Conservation (phyloP, 2,888 invertebrate genomes). For the Eurytoma californica region DNA sequence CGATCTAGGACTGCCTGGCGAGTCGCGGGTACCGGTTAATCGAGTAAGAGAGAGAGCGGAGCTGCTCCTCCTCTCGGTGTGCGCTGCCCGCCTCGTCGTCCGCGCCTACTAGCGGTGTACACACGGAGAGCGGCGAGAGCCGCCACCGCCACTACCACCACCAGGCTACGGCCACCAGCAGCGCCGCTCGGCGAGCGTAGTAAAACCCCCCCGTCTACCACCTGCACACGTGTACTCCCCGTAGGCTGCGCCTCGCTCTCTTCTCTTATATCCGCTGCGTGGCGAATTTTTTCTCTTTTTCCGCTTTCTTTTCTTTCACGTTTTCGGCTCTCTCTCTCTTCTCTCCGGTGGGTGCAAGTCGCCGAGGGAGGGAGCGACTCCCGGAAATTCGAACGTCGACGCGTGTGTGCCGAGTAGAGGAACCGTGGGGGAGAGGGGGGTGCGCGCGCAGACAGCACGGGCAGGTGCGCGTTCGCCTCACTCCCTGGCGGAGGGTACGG, state of each 20-base stretch:
- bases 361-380: too few species aligned
- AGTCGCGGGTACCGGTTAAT: neutral
- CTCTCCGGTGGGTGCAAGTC: too few species aligned
- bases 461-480: neutral
- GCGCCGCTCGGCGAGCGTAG: too few species aligned
- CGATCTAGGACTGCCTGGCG: neutral
- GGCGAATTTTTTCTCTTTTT: too few species aligned
- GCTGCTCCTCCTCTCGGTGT: neutral
- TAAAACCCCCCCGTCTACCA: too few species aligned
- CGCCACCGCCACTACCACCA: constrained; percentile 8
- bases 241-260: too few species aligned
- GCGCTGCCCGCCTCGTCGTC: neutral
- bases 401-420: neutral
- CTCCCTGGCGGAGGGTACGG: constrained; percentile 62
- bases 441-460: neutral
- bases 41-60: neutral
- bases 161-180: constrained; percentile 1
- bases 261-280: too few species aligned
- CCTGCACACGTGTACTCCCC: too few species aligned
- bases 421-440: neutral
- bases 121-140: neutral
- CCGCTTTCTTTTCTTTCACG: too few species aligned
- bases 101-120: constrained; percentile 15
- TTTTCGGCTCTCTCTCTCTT: too few species aligned
- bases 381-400: too few species aligned